These are phyloP conservation scores for Pteria penguin DNA, from an alignment of 2,888 invertebrate genomes.

Conservation along the genomic window DNA sequence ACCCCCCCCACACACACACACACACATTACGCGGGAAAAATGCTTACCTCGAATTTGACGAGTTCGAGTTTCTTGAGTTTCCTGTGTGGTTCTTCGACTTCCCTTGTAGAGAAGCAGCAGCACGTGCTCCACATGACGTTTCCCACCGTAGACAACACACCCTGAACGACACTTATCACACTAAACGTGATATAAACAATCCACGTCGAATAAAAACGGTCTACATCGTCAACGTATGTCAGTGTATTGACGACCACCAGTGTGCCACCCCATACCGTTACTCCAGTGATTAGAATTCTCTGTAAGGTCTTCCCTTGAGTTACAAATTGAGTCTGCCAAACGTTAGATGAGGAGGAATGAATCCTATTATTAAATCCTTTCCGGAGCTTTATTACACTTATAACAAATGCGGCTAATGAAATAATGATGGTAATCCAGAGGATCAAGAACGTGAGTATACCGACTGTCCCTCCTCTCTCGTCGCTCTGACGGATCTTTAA, in stretches of 20 bases:
- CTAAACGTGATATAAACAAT: conserved; percentile 57
- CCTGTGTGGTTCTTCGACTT: conserved; percentile 67
- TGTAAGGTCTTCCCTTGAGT: conserved; percentile 60
- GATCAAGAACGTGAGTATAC: conserved; percentile 57
- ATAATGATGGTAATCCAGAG: conserved; percentile 57
- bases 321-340: conserved; percentile 69
- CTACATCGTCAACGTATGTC: conserved; percentile 53
- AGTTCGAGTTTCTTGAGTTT: conserved; percentile 71
- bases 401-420: conserved; percentile 52
- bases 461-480: conserved; percentile 60
- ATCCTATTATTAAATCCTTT: conserved; percentile 66
- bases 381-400: conserved; percentile 64
- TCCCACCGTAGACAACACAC: conserved; percentile 57
- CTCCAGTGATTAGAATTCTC: conserved; percentile 58
- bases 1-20: no score
- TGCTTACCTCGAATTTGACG: conserved; percentile 71
- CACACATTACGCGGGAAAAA: no score
- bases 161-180: conserved; percentile 56
- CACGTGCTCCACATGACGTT: conserved; percentile 66
- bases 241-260: conserved; percentile 56
- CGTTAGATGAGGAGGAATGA: conserved; percentile 67
- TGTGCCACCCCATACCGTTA: conserved; percentile 47
- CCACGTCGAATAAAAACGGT: conserved; percentile 56
- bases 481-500: conserved; percentile 61
- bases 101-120: conserved; percentile 55